These are phyloP conservation scores for Meleagris gallopavo DNA, from an alignment of 2,113 vertebrate species.

Conservation along the genomic window DNA sequence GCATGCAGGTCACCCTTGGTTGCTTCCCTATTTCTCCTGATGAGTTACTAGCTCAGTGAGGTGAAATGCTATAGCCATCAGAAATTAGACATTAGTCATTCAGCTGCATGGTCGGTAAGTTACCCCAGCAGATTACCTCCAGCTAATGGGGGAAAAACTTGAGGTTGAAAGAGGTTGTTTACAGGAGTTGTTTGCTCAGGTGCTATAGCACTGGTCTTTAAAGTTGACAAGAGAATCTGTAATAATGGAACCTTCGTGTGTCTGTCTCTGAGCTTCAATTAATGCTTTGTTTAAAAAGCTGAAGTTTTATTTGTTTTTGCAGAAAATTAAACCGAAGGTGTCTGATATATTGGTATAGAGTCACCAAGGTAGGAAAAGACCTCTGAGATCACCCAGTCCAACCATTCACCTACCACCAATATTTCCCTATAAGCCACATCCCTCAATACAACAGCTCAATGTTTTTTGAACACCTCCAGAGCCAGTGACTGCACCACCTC, in stretches of 20 bases:
- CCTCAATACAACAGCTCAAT: too few species aligned
- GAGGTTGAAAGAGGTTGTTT: neutral
- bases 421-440: too few species aligned
- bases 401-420: too few species aligned
- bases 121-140: neutral
- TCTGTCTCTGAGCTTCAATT: neutral
- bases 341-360: neutral
- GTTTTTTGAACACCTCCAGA: too few species aligned
- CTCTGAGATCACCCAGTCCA: too few species aligned
- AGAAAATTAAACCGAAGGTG: neutral
- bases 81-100: slow-evolving; percentile 17
- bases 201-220: neutral
- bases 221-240: neutral
- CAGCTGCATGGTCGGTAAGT: neutral
- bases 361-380: too few species aligned
- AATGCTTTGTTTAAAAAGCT: slow-evolving; percentile 22
- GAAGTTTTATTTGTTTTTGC: neutral
- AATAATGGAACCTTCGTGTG: neutral
- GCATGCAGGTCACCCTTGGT: neutral
- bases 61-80: neutral
- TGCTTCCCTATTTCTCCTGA: slow-evolving; percentile 4
- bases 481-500: too few species aligned
- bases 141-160: neutral
- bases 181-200: neutral
- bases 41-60: neutral